A percentile compares a stretch with the other conserved stretches of the same genome.
phyloP scores from a whole-genome alignment of 2,888 invertebrate species.

The Helobdella robusta region DNA sequence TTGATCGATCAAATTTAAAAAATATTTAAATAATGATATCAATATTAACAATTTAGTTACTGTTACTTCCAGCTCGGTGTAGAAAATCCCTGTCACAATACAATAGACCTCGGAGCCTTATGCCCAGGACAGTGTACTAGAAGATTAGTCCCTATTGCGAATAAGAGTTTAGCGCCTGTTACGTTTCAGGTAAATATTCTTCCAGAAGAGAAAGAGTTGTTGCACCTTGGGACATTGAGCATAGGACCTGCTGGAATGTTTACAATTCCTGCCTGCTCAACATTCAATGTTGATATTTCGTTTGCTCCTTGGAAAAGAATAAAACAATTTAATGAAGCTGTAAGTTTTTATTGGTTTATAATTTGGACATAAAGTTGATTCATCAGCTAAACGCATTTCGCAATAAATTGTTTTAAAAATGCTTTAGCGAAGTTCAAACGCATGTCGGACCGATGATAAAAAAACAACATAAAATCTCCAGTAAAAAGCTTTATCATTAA shows the following conservation, averaged over 20 bases:
- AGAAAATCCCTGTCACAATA: slow-evolving; percentile 44
- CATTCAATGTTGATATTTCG: slow-evolving; percentile 44
- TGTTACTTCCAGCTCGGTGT: slow-evolving; percentile 47
- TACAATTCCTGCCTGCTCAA: slow-evolving; percentile 42
- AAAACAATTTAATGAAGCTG: slow-evolving; percentile 48
- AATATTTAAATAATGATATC: no score
- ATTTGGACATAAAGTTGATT: no score
- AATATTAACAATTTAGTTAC: no score
- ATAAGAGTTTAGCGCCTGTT: slow-evolving; percentile 47
- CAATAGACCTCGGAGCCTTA: slow-evolving; percentile 45
- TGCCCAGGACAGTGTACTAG: slow-evolving; percentile 43
- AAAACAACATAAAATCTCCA: no score
- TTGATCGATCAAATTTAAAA: no score
- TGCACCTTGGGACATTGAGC: slow-evolving; percentile 37
- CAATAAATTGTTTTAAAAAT: no score
- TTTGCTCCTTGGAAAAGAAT: slow-evolving; percentile 45
- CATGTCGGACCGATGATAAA: no score
- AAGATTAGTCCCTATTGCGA: slow-evolving; percentile 45
- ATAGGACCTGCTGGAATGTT: slow-evolving; percentile 42
- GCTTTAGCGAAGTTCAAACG: no score
- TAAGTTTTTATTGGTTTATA: no score
- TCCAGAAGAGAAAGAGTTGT: background rate
- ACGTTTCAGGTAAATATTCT: slow-evolving; percentile 40
- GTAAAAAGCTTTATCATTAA: no score
- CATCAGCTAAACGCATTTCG: no score